Percentiles rank a stretch among this genome's conserved stretches.
Conservation (phyloP, 2,888 invertebrate genomes). For the Microdon myrmicae region DNA sequence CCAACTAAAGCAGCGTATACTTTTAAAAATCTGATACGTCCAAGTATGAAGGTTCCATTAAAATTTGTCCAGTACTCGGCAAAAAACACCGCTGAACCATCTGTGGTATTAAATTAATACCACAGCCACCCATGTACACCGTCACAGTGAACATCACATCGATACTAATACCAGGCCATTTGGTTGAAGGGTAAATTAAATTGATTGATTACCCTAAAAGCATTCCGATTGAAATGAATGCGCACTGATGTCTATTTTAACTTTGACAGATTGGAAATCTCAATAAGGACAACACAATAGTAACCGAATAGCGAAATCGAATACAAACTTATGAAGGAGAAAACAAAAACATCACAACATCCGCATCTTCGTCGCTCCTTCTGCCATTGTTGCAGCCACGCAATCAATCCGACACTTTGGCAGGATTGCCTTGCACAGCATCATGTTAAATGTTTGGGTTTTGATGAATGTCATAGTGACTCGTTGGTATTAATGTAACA, state of each 20-base stretch:
- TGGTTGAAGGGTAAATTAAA: slow-evolving; percentile 56
- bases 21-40: too few species aligned
- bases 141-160: too few species aligned
- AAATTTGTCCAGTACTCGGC: too few species aligned
- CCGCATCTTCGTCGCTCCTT: slow-evolving; percentile 4
- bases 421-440: slow-evolving; percentile 14
- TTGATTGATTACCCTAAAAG: slow-evolving; percentile 60
- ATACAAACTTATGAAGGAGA: slow-evolving; percentile 12
- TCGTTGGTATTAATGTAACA: slow-evolving; percentile 58
- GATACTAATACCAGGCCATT: too few species aligned
- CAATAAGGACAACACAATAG: slow-evolving; percentile 13
- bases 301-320: slow-evolving; percentile 4
- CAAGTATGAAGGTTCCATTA: too few species aligned
- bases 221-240: slow-evolving; percentile 41
- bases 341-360: slow-evolving; percentile 10
- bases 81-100: too few species aligned
- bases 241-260: slow-evolving; percentile 52
- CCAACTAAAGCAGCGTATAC: too few species aligned
- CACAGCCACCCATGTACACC: too few species aligned
- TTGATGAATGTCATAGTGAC: slow-evolving; percentile 53
- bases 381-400: slow-evolving; percentile 1
- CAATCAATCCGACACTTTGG: slow-evolving; percentile 36
- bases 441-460: slow-evolving; percentile 36
- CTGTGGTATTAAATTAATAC: too few species aligned
- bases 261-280: slow-evolving; percentile 59